phyloP scores from a whole-genome alignment of 2,888 invertebrate species.

The Peribatodes rhomboidaria region DNA sequence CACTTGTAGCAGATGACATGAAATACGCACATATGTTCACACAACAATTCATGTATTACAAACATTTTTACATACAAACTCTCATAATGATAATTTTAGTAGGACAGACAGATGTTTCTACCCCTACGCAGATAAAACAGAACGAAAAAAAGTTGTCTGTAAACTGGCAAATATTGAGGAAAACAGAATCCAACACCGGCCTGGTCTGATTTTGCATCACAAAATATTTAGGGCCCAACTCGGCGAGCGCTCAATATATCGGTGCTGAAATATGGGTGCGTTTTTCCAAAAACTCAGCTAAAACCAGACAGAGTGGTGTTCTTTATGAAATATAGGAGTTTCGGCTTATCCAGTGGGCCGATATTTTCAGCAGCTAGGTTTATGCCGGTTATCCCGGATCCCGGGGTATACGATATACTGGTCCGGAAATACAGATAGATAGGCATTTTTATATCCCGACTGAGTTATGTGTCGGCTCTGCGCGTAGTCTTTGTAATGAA shows the following conservation, averaged over 20 bases:
- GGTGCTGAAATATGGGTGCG: conserved; percentile 38
- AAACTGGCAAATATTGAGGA: too few species aligned
- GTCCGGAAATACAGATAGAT: conserved; percentile 42
- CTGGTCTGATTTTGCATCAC: neutral
- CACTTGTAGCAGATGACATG: too few species aligned
- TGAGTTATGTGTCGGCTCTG: conserved; percentile 32
- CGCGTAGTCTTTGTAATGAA: conserved; percentile 31
- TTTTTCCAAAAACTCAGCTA: conserved; percentile 49
- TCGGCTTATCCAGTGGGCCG: conserved; percentile 39
- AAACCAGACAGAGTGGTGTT: conserved; percentile 52
- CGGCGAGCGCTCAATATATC: conserved; percentile 49
- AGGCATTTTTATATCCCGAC: conserved; percentile 45
- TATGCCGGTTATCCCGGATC: conserved; percentile 46
- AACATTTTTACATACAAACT: too few species aligned
- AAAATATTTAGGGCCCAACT: conserved; percentile 15
- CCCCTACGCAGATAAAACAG: too few species aligned
- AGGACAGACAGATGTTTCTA: too few species aligned
- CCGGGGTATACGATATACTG: conserved; percentile 38
- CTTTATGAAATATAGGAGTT: conserved; percentile 51
- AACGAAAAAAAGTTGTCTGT: too few species aligned
- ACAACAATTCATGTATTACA: too few species aligned
- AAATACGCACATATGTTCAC: too few species aligned
- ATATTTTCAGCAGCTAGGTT: conserved; percentile 45
- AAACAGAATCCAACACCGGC: neutral
- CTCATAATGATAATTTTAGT: too few species aligned